These are phyloP conservation scores for Crossaster papposus DNA, from an alignment of 53 echinoderm and acorn worm species.

Conservation along the genomic window DNA sequence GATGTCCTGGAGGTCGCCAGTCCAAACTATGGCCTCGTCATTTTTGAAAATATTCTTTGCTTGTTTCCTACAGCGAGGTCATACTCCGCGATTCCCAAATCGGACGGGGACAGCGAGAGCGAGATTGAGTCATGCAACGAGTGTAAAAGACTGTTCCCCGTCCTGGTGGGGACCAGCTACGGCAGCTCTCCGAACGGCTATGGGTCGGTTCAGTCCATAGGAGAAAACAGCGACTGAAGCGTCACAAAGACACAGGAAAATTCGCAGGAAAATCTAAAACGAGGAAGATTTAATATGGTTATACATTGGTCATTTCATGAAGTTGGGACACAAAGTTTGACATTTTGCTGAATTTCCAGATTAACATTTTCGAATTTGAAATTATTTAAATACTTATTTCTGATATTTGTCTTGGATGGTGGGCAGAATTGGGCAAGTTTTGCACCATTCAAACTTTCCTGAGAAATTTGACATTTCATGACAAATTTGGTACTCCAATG, in stretches of 20 bases:
- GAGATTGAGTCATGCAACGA: slow-evolving; percentile 20
- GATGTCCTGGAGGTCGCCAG: too few species aligned
- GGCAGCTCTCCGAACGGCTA: neutral
- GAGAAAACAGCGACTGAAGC: neutral
- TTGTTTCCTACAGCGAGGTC: slow-evolving; percentile 8
- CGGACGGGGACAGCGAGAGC: neutral
- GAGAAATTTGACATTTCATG: too few species aligned
- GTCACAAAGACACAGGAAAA: neutral
- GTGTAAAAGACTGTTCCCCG: slow-evolving; percentile 42
- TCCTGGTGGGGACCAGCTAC: neutral
- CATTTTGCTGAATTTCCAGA: too few species aligned
- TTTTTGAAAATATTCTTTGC: neutral
- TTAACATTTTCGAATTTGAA: too few species aligned
- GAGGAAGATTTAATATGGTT: neutral
- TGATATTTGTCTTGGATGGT: too few species aligned
- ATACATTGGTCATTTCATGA: too few species aligned
- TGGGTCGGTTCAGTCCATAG: slow-evolving; percentile 6
- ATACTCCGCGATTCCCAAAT: neutral
- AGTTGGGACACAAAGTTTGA: too few species aligned
- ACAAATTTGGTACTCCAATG: too few species aligned
- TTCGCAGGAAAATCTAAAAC: neutral
- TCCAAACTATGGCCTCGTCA: too few species aligned
- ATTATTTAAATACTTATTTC: too few species aligned
- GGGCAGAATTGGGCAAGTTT: too few species aligned
- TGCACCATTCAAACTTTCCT: too few species aligned